Evolutionary conservation across 2,797 vertebrate species (phyloP).

Genomic region (Cygnus olor): DNA sequence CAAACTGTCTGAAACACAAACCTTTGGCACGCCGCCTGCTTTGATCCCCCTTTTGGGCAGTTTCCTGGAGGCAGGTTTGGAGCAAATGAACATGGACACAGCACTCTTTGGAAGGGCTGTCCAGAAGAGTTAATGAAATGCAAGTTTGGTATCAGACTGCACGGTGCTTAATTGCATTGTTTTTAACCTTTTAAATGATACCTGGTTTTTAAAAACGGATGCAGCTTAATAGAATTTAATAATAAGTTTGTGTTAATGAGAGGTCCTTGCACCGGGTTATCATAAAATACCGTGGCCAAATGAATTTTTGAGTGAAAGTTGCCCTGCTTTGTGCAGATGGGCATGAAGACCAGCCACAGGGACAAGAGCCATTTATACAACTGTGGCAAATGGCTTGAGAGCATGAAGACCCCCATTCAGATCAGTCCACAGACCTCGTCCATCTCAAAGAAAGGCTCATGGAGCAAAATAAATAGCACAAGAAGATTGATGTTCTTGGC

Average conservation of each 20-base stretch:
- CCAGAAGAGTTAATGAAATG: background rate
- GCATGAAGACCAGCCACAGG: background rate
- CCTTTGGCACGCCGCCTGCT: background rate
- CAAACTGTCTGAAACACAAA: conserved; percentile 40
- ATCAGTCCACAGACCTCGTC: background rate
- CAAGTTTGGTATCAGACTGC: background rate
- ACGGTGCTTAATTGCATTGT: fast-evolving
- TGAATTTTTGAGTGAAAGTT: background rate
- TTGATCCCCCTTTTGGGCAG: background rate
- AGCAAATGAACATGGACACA: background rate
- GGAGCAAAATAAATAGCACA: conserved; percentile 17
- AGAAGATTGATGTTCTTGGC: conserved; percentile 52
- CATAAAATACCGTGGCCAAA: background rate
- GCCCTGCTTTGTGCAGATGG: background rate
- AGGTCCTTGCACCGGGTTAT: background rate
- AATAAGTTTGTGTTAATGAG: background rate
- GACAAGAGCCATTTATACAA: background rate
- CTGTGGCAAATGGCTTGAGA: background rate
- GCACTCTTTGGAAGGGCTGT: background rate
- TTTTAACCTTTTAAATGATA: background rate
- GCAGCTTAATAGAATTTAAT: background rate
- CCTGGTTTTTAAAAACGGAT: background rate
- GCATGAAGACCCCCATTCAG: conserved; percentile 52
- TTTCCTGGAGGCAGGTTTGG: background rate
- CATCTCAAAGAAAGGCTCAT: conserved; percentile 13